These are phyloP conservation scores for Mamestra configurata DNA, from an alignment of 1,140 invertebrate species.

Conservation along the genomic window DNA sequence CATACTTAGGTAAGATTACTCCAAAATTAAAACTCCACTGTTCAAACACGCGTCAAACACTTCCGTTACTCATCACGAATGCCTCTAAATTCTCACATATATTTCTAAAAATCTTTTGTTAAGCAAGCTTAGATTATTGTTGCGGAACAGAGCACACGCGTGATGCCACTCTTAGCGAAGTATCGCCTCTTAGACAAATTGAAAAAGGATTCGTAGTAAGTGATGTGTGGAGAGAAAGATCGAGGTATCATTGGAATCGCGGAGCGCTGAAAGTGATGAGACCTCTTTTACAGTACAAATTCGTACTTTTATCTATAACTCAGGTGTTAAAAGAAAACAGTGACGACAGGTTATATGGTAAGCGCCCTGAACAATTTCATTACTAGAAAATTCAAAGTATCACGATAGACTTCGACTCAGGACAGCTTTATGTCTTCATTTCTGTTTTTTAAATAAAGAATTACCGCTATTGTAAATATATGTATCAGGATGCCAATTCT, in stretches of 20 bases:
- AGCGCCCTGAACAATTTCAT: too few relatives aligned
- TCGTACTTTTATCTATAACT: too few relatives aligned
- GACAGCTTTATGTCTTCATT: too few relatives aligned
- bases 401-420: too few relatives aligned
- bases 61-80: neutral
- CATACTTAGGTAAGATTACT: neutral
- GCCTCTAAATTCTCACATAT: neutral
- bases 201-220: conserved; percentile 30
- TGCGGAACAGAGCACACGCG: conserved; percentile 2
- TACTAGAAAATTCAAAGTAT: too few relatives aligned
- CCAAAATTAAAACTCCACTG: neutral
- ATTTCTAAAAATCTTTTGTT: conserved; percentile 2
- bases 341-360: too few relatives aligned
- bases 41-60: neutral
- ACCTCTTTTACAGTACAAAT: neutral
- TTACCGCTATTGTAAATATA: too few relatives aligned
- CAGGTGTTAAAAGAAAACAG: too few relatives aligned
- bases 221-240: conserved; percentile 17
- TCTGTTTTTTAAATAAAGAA: too few relatives aligned
- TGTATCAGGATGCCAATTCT: too few relatives aligned
- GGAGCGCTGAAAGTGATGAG: neutral
- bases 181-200: conserved; percentile 30
- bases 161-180: neutral
- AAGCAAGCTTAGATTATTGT: neutral
- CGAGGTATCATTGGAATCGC: conserved; percentile 9